Evolutionary conservation across 1,140 invertebrate species (phyloP).

Genomic region (Ceratosolen fusciceps): DNA sequence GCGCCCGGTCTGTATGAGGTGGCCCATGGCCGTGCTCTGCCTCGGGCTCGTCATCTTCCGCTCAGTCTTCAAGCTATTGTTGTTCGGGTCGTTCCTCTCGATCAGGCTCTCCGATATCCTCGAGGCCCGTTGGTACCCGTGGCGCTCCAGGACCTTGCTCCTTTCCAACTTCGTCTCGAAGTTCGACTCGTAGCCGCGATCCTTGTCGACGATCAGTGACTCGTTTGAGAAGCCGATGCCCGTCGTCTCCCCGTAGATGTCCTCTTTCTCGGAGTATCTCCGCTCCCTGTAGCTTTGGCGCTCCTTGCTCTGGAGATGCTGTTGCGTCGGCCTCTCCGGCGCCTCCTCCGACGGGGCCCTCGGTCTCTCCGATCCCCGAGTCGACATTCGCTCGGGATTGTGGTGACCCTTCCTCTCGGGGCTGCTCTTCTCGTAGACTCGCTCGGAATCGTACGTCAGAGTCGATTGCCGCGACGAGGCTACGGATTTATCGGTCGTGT

Average conservation of each 20-base stretch:
- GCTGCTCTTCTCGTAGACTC: conserved; percentile 63
- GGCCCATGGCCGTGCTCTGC: conserved; percentile 64
- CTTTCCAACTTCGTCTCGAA: conserved; percentile 70
- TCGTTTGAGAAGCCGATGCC: conserved; percentile 47
- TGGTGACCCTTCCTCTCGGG: conserved; percentile 58
- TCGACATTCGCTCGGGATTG: conserved; percentile 55
- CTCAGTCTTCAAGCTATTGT: conserved; percentile 70
- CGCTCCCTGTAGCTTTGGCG: conserved; percentile 55
- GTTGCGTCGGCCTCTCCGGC: conserved; percentile 62
- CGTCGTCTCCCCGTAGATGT: conserved; percentile 65
- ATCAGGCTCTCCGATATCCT: conserved; percentile 53
- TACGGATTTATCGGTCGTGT: conserved; percentile 59
- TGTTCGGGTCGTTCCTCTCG: conserved; percentile 74
- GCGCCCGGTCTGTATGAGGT: conserved; percentile 62
- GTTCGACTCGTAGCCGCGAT: conserved; percentile 69
- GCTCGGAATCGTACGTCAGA: conserved; percentile 57
- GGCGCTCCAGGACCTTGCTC: conserved; percentile 64
- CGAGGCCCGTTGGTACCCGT: conserved; percentile 54
- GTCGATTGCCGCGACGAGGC: conserved; percentile 52
- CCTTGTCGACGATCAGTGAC: conserved; percentile 60
- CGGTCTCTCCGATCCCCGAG: conserved; percentile 63
- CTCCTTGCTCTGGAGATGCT: conserved; percentile 20
- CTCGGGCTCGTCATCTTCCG: conserved; percentile 55
- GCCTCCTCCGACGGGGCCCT: conserved; percentile 68
- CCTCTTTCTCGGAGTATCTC: conserved; percentile 66